Percentiles rank a stretch among this genome's conserved stretches.
These are phyloP conservation scores for Lethenteron camtschaticum DNA, from an alignment of 2,113 vertebrate genomes.

Conservation along the genomic window DNA sequence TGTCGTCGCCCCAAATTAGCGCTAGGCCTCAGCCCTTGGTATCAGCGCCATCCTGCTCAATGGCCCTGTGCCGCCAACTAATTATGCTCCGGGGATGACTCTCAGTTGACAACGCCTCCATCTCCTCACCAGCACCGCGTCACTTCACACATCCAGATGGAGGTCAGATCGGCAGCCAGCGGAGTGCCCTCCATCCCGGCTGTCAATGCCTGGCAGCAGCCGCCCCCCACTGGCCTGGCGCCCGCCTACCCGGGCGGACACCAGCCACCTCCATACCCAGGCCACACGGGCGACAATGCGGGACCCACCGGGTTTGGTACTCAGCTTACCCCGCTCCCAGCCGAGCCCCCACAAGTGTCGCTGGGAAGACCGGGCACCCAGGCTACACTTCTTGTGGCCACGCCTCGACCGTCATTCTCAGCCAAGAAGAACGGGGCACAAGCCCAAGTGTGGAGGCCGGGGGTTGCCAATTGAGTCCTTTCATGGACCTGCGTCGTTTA, in stretches of 20 bases:
- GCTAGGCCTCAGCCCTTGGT: not conserved
- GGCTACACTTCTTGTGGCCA: constrained; percentile 23
- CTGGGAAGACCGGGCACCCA: constrained; percentile 12
- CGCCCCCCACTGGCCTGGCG: constrained; percentile 28
- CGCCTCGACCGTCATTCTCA: constrained; percentile 61
- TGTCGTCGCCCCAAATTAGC: not conserved
- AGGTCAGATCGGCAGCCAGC: too few species aligned
- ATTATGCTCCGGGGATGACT: not conserved
- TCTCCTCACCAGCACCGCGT: too few species aligned
- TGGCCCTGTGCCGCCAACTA: not conserved
- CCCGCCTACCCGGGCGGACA: constrained; percentile 26
- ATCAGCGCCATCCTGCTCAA: not conserved
- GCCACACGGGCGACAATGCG: constrained; percentile 5
- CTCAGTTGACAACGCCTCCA: too few species aligned
- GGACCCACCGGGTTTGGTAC: constrained; percentile 12
- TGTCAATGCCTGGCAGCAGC: too few species aligned
- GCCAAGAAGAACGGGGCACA: constrained; percentile 59
- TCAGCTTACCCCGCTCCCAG: constrained; percentile 11
- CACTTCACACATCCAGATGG: too few species aligned
- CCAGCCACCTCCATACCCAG: constrained; percentile 15
- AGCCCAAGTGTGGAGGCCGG: constrained; percentile 65
- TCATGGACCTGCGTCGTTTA: not conserved
- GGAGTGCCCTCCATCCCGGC: too few species aligned
- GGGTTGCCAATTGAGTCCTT: constrained; percentile 10
- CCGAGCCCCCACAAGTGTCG: constrained; percentile 15